Base-by-base conservation (phyloP, 2,113 vertebrate species). In the Plecotus auritus region DNA sequence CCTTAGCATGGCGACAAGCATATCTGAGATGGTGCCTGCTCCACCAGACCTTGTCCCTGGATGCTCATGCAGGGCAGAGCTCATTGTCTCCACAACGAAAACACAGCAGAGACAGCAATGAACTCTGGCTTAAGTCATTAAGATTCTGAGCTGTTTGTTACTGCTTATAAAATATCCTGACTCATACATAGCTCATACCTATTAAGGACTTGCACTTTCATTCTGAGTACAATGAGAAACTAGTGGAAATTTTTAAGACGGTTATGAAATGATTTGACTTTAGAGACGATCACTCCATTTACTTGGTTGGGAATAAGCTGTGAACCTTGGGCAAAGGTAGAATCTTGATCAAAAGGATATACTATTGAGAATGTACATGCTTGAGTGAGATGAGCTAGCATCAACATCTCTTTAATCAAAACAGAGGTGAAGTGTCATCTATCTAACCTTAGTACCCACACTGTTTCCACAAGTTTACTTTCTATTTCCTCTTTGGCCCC, bases 271-370 rank as follows among this genome's bases (percentile, higher is more conserved):
- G 0, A 37, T 82, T 32, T 74, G 32, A 66, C 35, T 85, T 93
- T 45, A 85, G 73, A 67, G 42, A 88, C 28, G 17, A 66, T 56
- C 22, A 85, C 45, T 66, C 28, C 10, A n/a, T 14, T 22, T 67
- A 23, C 67, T 59, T 81, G 67, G 13, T 28, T 93, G 23, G 85
- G 17, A 94, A 80, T 11, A 88, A 7, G 59, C 16, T 35, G 4
- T 5, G 64, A 32, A 17, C 3, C 42, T 70, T 64, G n/a, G 56
- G 7, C 13, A 37, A 72, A 7, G 16, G 40, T 37, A 59, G 11
- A 78, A n/a, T 84, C 67, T 74, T 59, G 9, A 26, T 83, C 28
- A 28, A 78, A 78, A 94, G 69, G 16, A 86, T n/a, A 67, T 9
- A 56, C 16, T 35, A 7, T 4, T 64, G 23, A 59, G 56, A 59